Evolutionary conservation across 2,888 invertebrate genomes (phyloP), one percentile per base, ranked within the genome.

Genomic region (Drosophila paranaensis): DNA sequence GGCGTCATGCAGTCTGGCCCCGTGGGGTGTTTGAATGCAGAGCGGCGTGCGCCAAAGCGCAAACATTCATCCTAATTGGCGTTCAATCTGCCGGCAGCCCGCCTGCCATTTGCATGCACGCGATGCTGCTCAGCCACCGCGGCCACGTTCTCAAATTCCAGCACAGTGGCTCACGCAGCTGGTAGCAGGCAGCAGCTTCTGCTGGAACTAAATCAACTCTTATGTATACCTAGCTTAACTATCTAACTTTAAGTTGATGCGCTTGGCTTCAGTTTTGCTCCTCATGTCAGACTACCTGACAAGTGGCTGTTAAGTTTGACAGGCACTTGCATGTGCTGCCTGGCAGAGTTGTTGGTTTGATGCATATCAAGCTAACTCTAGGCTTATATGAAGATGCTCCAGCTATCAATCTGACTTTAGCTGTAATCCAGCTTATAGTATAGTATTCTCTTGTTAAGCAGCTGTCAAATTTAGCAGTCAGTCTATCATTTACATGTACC

Each of bases 61-160:
- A 90, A 92, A 92, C 92, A 92, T 91, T 92, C 90, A 91, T 90
- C 91, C 92, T 92, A 92, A 92, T 92, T 92, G 92, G 92, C 91
- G 92, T 92, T 92, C 89, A 85, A 91, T 90, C 90, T 90, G 89
- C 90, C 20, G 20, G 74, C 56, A 77, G 74, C 64, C 74, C 71
- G 79, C 74, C 70, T 70, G 76, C 80, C 79, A 90, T 87, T 85
- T 86, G 87, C 86, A 86, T 86, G 88, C 89, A 84, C 90, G 77
- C 77, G 76, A 80, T 77, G 74, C 82, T 25, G 37, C 51, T 14
- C 37, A 33, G 16, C 50, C 62, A 25, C 43, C 61, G 46, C 68
- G 58, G 72, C 77, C 79, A 73, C 68, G 76, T 69, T 82, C 82
- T 72, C 64, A 16, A 54, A 84, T 84, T 58, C 76, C 73, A 33